Percentiles rank a stretch among this genome's conserved stretches.
Conservation (phyloP, 2,888 invertebrate species). For the Cecidostiba fungosa region DNA sequence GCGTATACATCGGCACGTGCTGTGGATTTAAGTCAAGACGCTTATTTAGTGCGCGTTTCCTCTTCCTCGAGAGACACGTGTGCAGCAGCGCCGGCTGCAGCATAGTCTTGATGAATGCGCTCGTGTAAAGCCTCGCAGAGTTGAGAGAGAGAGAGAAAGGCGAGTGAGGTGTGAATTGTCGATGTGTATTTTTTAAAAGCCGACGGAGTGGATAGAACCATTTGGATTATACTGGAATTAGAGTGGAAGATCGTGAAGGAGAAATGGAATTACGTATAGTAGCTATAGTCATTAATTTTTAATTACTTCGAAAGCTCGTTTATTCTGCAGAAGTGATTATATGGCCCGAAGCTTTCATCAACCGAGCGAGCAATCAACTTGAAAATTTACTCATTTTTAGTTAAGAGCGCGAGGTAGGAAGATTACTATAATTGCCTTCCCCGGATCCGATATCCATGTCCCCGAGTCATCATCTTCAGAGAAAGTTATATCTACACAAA, state of each 20-base stretch:
- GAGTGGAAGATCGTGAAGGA: not conserved
- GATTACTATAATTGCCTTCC: slow-evolving; percentile 25
- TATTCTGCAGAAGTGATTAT: not conserved
- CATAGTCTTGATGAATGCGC: slow-evolving; percentile 17
- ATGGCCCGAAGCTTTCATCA: not conserved
- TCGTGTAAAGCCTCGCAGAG: not conserved
- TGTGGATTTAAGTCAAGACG: slow-evolving; percentile 21
- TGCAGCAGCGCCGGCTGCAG: not conserved
- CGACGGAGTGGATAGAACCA: not conserved
- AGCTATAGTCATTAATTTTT: not conserved
- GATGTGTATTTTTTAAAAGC: not conserved
- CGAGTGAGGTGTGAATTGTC: not conserved
- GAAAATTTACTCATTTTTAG: slow-evolving; percentile 8
- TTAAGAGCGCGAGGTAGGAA: not conserved
- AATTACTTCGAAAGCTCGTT: not conserved
- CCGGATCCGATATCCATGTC: not conserved
- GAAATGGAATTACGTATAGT: not conserved
- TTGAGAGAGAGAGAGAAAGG: not conserved
- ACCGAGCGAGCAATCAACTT: not conserved
- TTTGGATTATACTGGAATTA: not conserved
- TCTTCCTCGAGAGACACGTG: not conserved
- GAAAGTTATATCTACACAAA: no score
- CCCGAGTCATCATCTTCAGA: no score
- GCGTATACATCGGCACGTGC: slow-evolving; percentile 23
- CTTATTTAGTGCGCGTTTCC: slow-evolving; percentile 27